Percentiles rank a stretch among this genome's conserved stretches.
Evolutionary conservation across 2,113 vertebrate genomes (phyloP).

Genomic region (Ellobius talpinus): DNA sequence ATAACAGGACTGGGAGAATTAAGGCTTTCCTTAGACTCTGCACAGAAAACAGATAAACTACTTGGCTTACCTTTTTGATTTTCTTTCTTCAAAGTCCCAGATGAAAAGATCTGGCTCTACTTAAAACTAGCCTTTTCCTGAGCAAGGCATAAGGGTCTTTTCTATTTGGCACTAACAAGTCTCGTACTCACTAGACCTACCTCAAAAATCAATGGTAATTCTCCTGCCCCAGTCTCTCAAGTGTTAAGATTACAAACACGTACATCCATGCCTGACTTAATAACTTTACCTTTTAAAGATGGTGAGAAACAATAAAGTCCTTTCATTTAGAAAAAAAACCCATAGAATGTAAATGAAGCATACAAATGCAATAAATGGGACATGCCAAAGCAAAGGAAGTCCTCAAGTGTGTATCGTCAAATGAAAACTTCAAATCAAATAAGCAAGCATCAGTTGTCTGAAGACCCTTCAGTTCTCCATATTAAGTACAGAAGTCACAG

Average conservation of each 20-base stretch:
- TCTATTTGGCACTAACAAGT: not conserved
- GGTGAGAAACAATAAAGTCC: not conserved
- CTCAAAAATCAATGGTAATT: not conserved
- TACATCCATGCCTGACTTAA: not conserved
- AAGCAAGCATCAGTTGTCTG: too few species aligned
- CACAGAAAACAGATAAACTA: not conserved
- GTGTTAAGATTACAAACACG: not conserved
- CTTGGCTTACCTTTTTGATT: not conserved
- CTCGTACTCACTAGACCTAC: not conserved
- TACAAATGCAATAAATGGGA: not conserved
- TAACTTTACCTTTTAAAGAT: not conserved
- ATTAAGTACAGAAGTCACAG: accelerated
- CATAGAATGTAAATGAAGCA: not conserved
- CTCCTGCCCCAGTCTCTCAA: not conserved
- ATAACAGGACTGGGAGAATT: not conserved
- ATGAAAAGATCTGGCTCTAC: not conserved
- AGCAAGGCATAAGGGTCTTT: not conserved
- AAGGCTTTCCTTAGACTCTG: not conserved
- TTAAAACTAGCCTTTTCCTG: not conserved
- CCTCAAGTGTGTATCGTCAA: not conserved
- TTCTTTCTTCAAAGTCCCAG: not conserved
- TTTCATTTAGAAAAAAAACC: not conserved
- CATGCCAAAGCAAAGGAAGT: not conserved
- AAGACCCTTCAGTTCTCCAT: not conserved
- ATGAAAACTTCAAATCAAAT: not conserved